These are phyloP conservation scores for Lycocorax pyrrhopterus DNA, from an alignment of 2,113 vertebrate genomes.

Conservation along the genomic window DNA sequence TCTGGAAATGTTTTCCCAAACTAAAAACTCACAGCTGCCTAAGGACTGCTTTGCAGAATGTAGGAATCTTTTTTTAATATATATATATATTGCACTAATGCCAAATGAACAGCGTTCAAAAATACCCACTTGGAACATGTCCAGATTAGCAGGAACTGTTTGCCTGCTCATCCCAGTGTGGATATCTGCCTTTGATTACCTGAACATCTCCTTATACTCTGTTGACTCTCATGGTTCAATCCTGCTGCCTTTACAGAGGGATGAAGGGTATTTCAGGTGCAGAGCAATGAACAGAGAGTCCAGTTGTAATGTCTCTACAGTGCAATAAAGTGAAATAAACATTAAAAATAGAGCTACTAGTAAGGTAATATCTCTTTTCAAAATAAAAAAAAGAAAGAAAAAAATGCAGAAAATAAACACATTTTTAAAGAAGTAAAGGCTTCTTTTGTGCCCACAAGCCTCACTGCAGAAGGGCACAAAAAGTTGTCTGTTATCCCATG, in stretches of 20 bases:
- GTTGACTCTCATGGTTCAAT: not conserved
- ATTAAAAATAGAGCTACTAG: not conserved
- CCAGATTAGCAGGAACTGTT: not conserved
- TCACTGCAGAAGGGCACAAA: not conserved
- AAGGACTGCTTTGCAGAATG: conserved; percentile 84
- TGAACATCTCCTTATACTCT: not conserved
- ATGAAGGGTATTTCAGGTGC: not conserved
- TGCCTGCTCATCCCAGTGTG: not conserved
- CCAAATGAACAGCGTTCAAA: not conserved
- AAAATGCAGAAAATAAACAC: not conserved
- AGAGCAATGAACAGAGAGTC: not conserved
- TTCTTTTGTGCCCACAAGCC: not conserved
- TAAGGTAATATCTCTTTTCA: not conserved
- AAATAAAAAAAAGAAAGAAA: not conserved
- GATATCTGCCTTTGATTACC: not conserved
- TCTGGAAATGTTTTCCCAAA: conserved; percentile 44
- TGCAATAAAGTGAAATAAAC: not conserved
- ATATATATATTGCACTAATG: not conserved
- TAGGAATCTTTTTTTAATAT: conserved; percentile 56
- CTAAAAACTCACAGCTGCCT: conserved; percentile 74
- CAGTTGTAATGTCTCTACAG: not conserved
- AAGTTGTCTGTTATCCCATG: not conserved
- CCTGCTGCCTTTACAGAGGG: not conserved
- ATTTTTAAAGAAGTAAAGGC: not conserved
- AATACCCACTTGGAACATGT: not conserved